phyloP scores from a whole-genome alignment of 2,888 invertebrate species.

The Norana najaformis region DNA sequence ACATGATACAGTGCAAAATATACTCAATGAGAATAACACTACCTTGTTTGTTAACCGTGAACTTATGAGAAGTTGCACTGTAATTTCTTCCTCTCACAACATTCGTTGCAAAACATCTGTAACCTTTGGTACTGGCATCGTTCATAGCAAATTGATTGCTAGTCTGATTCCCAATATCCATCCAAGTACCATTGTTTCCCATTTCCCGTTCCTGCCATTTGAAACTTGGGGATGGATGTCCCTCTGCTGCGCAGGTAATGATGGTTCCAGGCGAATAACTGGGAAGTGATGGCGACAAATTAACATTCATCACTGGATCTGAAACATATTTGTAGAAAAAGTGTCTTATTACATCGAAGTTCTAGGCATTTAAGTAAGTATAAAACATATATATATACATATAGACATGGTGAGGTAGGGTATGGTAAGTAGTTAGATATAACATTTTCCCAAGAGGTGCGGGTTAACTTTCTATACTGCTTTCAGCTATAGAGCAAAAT shows the following conservation, averaged over 20 bases:
- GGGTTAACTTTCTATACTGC: too few species aligned
- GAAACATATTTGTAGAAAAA: not conserved
- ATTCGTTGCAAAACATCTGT: not conserved
- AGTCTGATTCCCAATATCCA: not conserved
- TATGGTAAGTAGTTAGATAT: too few species aligned
- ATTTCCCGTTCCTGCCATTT: not conserved
- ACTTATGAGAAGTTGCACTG: not conserved
- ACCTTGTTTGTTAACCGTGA: not conserved
- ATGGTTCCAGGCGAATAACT: not conserved
- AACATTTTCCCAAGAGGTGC: too few species aligned
- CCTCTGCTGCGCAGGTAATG: not conserved
- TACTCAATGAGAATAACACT: too few species aligned
- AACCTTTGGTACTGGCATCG: not conserved
- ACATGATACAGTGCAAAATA: too few species aligned
- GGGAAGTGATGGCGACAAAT: not conserved
- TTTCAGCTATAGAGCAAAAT: too few species aligned
- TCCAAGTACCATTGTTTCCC: not conserved
- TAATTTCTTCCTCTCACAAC: not conserved
- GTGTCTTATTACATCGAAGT: too few species aligned
- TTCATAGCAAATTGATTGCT: not conserved
- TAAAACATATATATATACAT: too few species aligned
- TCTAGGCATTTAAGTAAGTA: too few species aligned
- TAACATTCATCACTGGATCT: not conserved
- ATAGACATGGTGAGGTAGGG: too few species aligned
- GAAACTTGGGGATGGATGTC: not conserved